phyloP scores from a whole-genome alignment of 2,797 vertebrate species.

The Sebastiscus tertius region DNA sequence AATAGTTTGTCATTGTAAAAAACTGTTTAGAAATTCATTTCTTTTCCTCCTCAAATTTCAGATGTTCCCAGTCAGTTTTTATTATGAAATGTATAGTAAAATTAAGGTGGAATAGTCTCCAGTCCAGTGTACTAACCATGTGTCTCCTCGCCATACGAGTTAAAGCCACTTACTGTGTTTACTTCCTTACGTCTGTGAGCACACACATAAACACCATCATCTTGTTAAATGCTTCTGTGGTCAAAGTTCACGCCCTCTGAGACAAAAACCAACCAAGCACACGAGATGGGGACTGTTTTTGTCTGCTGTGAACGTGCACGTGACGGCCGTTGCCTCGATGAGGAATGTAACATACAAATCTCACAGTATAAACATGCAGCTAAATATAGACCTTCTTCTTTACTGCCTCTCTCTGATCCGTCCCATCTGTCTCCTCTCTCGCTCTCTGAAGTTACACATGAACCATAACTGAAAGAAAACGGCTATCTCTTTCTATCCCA shows the following conservation, averaged over 20 bases:
- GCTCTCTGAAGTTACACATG: not conserved
- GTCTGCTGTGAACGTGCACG: not conserved
- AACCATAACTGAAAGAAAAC: not conserved
- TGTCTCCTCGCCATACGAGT: not conserved
- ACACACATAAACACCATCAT: not conserved
- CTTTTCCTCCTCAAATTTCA: not conserved
- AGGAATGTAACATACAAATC: constrained; percentile 59
- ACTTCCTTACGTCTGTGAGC: not conserved
- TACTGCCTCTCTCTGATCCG: constrained; percentile 15
- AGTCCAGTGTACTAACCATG: not conserved
- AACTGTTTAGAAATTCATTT: not conserved
- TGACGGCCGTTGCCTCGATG: not conserved
- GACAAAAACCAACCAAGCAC: not conserved
- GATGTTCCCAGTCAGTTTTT: not conserved
- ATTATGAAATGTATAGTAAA: not conserved
- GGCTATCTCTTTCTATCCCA: not conserved
- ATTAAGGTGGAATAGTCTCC: not conserved
- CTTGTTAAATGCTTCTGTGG: not conserved
- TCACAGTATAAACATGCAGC: constrained; percentile 34
- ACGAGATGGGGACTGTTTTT: not conserved
- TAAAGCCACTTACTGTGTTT: not conserved
- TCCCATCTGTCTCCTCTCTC: not conserved
- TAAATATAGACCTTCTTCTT: constrained; percentile 48
- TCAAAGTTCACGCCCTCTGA: constrained; percentile 21
- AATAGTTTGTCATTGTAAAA: too few relatives aligned